Percentiles rank a stretch among this genome's conserved stretches.
phyloP scores from a whole-genome alignment of 2,797 vertebrate species.

The Arctocebus calabarensis region DNA sequence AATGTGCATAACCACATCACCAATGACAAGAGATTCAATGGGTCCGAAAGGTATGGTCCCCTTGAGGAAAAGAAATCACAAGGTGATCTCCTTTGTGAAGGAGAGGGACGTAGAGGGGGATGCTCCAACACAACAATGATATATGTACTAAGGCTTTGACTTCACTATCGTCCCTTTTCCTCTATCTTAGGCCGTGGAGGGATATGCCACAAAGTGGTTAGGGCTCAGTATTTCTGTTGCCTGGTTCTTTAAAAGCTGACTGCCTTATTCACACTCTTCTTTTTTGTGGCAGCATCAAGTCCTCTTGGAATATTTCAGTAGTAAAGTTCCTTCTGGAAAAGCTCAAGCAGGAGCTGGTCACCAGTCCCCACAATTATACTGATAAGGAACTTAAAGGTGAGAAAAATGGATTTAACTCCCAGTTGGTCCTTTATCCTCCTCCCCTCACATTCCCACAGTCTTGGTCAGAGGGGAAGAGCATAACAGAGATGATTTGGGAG shows the following conservation, averaged over 20 bases:
- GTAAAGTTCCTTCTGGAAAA: constrained; percentile 88
- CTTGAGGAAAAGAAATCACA: not conserved
- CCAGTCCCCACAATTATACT: constrained; percentile 85
- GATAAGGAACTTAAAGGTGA: constrained; percentile 89
- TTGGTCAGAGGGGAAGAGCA: constrained; percentile 2
- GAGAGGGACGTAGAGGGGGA: not conserved
- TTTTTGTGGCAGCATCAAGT: constrained; percentile 85
- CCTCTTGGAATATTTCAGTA: constrained; percentile 89
- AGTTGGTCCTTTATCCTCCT: not conserved
- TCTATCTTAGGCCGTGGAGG: not conserved
- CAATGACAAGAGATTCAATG: constrained; percentile 88
- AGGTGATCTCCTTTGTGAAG: constrained; percentile 33
- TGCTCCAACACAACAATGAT: not conserved
- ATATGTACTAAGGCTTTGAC: not conserved
- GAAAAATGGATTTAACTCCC: not conserved
- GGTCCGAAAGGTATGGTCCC: constrained; percentile 86
- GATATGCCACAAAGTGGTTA: not conserved
- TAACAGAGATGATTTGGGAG: constrained; percentile 19
- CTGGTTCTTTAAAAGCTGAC: not conserved
- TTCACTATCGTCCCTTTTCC: not conserved
- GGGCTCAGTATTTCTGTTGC: not conserved
- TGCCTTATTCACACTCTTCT: not conserved
- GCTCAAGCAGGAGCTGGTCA: constrained; percentile 86
- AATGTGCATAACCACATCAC: constrained; percentile 88
- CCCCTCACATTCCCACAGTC: not conserved